phyloP scores from a whole-genome alignment of 2,113 vertebrate genomes.

The Antechinus stuartii region DNA sequence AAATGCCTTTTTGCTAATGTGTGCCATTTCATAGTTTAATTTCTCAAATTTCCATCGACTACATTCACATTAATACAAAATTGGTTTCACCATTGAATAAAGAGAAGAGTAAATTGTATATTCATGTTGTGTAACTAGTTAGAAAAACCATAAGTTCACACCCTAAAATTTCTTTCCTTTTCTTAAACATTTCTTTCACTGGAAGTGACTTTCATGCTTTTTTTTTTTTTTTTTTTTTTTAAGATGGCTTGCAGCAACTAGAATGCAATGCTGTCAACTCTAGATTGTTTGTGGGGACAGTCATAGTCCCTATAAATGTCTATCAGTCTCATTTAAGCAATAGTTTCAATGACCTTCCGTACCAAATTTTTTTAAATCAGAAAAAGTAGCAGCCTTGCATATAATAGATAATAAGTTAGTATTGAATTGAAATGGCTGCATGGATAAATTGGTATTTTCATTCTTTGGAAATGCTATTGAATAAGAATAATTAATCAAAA shows the following conservation, averaged over 20 bases:
- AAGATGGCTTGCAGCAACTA: constrained; percentile 51
- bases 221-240: not conserved
- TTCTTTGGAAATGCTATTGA: not conserved
- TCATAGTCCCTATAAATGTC: no score
- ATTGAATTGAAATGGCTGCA: not conserved
- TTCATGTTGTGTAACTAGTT: constrained; percentile 47
- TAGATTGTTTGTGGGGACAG: constrained; percentile 58
- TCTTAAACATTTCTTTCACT: constrained; percentile 61
- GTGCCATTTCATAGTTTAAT: constrained; percentile 73
- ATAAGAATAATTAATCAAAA: not conserved
- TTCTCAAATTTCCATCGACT: constrained; percentile 55
- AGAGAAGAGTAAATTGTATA: constrained; percentile 42
- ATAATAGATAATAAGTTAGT: not conserved
- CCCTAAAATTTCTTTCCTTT: constrained; percentile 58
- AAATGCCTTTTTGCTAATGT: constrained; percentile 67
- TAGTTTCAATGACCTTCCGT: not conserved
- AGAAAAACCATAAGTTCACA: constrained; percentile 17
- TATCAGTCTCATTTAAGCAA: not conserved
- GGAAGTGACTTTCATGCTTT: constrained; percentile 67
- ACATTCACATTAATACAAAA: constrained; percentile 58
- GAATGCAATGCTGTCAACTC: constrained; percentile 67
- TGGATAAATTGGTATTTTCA: not conserved
- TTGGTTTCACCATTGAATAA: constrained; percentile 44
- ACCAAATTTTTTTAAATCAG: not conserved
- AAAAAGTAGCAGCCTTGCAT: not conserved